These are phyloP conservation scores for Limnodromus scolopaceus DNA, from an alignment of 2,797 vertebrate species.

Conservation along the genomic window DNA sequence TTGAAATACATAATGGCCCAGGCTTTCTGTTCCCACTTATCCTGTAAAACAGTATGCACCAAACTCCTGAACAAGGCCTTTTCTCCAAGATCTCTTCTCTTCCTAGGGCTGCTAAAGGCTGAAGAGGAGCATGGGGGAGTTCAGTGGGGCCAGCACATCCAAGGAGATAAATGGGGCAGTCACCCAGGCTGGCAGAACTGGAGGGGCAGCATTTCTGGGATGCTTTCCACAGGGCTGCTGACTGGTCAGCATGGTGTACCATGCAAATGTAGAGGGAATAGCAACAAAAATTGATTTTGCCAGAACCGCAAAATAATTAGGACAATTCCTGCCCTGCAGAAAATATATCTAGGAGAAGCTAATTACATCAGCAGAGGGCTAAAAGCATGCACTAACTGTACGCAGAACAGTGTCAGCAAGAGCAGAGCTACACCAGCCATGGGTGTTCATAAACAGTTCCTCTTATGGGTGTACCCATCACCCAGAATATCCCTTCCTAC, in stretches of 20 bases:
- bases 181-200: slow-evolving; percentile 27
- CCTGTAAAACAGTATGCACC: background rate
- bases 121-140: background rate
- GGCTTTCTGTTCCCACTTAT: background rate
- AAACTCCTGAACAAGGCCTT: background rate
- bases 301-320: slow-evolving; percentile 57
- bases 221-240: slow-evolving; percentile 8
- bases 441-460: background rate
- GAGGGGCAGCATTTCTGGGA: slow-evolving; percentile 57
- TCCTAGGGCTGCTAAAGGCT: background rate
- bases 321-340: slow-evolving; percentile 43
- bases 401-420: background rate
- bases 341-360: slow-evolving; percentile 9
- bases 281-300: slow-evolving; percentile 53
- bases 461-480: background rate
- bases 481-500: background rate
- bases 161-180: background rate
- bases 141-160: background rate
- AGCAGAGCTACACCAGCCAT: background rate
- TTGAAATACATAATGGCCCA: background rate
- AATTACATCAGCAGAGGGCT: background rate
- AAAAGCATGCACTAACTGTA: slow-evolving; percentile 9
- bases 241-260: slow-evolving; percentile 15
- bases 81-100: background rate
- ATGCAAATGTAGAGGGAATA: background rate